phyloP scores from a whole-genome alignment of 2,113 vertebrate species.

The Trichomycterus rosablanca region DNA sequence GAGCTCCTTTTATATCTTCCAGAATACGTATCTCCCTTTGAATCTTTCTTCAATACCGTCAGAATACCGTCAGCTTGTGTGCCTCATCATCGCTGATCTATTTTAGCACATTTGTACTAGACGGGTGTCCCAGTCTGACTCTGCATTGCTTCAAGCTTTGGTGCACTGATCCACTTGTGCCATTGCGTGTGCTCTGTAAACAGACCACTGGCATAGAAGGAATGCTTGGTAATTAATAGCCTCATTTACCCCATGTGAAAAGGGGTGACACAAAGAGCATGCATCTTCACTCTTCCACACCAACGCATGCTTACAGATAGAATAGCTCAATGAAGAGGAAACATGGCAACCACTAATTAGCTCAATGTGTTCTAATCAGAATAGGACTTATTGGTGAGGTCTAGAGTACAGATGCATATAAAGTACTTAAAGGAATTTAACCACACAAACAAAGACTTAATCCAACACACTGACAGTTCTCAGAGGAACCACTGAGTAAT shows the following conservation, averaged over 20 bases:
- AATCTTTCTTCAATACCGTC: not conserved
- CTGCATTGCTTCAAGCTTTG: slow-evolving; percentile 23
- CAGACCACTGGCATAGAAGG: slow-evolving; percentile 27
- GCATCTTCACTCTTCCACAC: slow-evolving; percentile 45
- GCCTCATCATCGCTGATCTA: not conserved
- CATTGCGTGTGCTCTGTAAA: slow-evolving; percentile 20
- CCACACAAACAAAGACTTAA: not conserved
- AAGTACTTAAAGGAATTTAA: not conserved
- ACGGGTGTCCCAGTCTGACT: slow-evolving; percentile 6
- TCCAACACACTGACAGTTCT: not conserved
- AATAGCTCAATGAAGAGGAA: slow-evolving; percentile 32
- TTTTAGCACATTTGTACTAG: slow-evolving; percentile 22
- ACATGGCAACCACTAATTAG: slow-evolving; percentile 40
- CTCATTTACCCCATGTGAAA: slow-evolving; percentile 15
- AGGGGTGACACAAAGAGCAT: too few relatives aligned
- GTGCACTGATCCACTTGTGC: slow-evolving; percentile 3
- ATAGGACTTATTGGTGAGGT: not conserved
- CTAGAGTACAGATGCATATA: slow-evolving; percentile 2
- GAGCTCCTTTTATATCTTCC: slow-evolving; percentile 30
- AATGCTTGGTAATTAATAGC: slow-evolving; percentile 26
- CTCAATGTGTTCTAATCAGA: slow-evolving; percentile 25
- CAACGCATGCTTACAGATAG: slow-evolving; percentile 29
- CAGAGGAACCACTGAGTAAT: slow-evolving; percentile 7
- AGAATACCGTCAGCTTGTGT: slow-evolving; percentile 4
- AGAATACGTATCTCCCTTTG: slow-evolving; percentile 7